Percentiles rank a stretch among this genome's conserved stretches.
Conservation (phyloP, 2,888 invertebrate species). For the Chymomyza procnemis region DNA sequence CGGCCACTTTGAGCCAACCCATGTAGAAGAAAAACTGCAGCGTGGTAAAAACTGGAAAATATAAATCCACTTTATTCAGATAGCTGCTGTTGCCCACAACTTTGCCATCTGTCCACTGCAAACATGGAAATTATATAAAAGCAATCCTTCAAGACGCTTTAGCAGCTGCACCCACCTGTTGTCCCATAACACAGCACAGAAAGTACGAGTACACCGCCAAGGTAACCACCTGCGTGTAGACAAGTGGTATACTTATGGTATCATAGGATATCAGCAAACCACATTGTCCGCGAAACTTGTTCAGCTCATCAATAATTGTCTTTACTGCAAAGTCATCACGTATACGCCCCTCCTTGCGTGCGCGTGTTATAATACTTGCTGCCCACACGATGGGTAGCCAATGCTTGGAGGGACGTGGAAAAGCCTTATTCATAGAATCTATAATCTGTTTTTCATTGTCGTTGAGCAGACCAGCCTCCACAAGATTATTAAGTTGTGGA, state of each 20-base stretch:
- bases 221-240: constrained; percentile 94
- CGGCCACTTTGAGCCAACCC: constrained; percentile 96
- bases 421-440: constrained; percentile 87
- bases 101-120: constrained; percentile 84
- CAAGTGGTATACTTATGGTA: constrained; percentile 87
- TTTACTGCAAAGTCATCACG: constrained; percentile 95
- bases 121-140: background rate
- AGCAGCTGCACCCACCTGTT: constrained; percentile 80
- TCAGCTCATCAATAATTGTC: constrained; percentile 91
- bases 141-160: background rate
- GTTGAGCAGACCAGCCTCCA: constrained; percentile 89
- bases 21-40: constrained; percentile 92
- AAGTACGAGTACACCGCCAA: constrained; percentile 93
- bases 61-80: constrained; percentile 86
- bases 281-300: constrained; percentile 89
- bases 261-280: constrained; percentile 88
- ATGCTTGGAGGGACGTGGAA: constrained; percentile 91
- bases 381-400: constrained; percentile 96
- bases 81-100: constrained; percentile 76
- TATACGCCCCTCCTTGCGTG: constrained; percentile 92
- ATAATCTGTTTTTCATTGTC: constrained; percentile 90
- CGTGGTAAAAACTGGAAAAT: constrained; percentile 93
- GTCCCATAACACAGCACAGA: constrained; percentile 90
- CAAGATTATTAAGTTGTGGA: constrained; percentile 89
- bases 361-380: constrained; percentile 91